Base-by-base conservation (phyloP, 2,888 invertebrate species). In the Phania funesta region DNA sequence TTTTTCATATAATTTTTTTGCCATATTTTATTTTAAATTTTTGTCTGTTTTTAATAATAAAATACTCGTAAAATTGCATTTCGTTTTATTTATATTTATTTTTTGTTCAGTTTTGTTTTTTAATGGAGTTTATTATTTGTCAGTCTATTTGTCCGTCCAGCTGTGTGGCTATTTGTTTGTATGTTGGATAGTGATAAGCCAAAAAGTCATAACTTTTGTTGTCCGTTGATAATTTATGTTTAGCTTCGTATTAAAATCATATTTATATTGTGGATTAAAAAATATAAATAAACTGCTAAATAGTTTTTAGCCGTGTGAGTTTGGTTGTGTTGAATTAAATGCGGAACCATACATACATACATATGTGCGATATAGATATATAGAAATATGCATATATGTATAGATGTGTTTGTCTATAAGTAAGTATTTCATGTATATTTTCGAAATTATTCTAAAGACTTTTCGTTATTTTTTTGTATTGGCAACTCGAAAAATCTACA, bases 121-220 rank as follows among this genome's bases (percentile, higher is more conserved):
- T 82, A 78, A 78, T 74, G 78, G 78, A 82, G 82, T 82, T 78
- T 82, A 78, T 75, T 78, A 82, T 82, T 71, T 82, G 82, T 78
- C 48, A 71, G 54, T 64, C 50, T 62, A 32, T 75, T 16, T 29
- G 65, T 54, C 44, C 7, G 54, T 56, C 9, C 38, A 24, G 46
- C 4, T 41, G 56, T 22, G 5, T 38, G 35, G 11, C 18, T 20
- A 48, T 68, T 22, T 65, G 29, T 13, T 73, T 73, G 44, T 60
- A 26, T 65, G 71, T 67, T 73, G 67, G 48, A 73, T 60, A 73
- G 62, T 82, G 82, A 82, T 82, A 82, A 82, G 78, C 78, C 82
- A 78, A 78, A 82, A 70, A 78, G 82, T 82, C 82, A 82, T 82
- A 78, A 82, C 74, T 82, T 82, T 82, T 78, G 78, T 38, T 78